phyloP scores from a whole-genome alignment of 2,888 invertebrate genomes.

The Melinaea marsaeus region DNA sequence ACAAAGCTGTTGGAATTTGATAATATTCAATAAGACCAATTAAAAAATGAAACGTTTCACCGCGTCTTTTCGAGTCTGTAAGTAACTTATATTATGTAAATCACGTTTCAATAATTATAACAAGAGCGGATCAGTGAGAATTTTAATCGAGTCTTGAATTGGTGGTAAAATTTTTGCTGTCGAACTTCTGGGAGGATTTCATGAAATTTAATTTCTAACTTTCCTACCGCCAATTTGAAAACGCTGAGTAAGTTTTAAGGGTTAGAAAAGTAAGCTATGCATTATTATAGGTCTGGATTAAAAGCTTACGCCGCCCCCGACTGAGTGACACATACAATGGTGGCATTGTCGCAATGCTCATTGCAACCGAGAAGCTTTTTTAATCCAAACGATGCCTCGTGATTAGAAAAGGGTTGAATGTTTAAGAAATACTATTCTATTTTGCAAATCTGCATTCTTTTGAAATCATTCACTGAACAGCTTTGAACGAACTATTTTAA shows the following conservation, averaged over 20 bases:
- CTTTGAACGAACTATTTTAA: too few relatives aligned
- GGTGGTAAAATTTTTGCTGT: slow-evolving; percentile 25
- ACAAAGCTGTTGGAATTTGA: not conserved
- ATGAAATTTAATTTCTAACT: slow-evolving; percentile 33
- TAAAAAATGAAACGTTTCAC: not conserved
- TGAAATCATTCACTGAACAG: too few relatives aligned
- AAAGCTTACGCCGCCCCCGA: slow-evolving; percentile 25
- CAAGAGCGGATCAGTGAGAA: slow-evolving; percentile 17
- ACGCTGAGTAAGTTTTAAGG: slow-evolving; percentile 26
- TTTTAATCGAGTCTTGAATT: slow-evolving; percentile 26
- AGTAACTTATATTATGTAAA: not conserved
- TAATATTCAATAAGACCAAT: not conserved
- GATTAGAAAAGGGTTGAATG: not conserved
- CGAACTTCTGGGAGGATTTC: slow-evolving; percentile 27
- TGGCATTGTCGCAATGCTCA: slow-evolving; percentile 34
- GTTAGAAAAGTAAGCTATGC: slow-evolving; percentile 16
- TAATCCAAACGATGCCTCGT: not conserved
- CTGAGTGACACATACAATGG: slow-evolving; percentile 37
- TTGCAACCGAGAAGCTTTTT: slow-evolving; percentile 2
- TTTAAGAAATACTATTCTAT: not conserved
- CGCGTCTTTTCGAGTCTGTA: not conserved
- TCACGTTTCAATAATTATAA: slow-evolving; percentile 16
- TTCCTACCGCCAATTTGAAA: slow-evolving; percentile 28
- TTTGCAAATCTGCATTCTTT: too few relatives aligned
- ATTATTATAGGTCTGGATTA: slow-evolving; percentile 37